Evolutionary conservation across 2,113 vertebrate species (phyloP).

Genomic region (Megalops atlanticus): DNA sequence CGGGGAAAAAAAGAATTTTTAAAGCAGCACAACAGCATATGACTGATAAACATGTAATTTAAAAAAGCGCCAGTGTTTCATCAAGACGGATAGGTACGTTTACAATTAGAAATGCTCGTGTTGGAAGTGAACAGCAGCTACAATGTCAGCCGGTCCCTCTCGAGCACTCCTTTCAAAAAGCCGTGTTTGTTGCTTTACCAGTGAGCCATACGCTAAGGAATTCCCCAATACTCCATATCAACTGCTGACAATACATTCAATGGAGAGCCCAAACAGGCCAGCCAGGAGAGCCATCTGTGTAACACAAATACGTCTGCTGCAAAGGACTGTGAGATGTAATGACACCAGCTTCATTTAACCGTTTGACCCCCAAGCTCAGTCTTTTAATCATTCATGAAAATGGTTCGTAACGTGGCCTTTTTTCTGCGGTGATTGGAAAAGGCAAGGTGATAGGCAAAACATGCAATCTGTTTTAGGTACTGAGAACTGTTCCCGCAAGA

Average conservation of each 20-base stretch:
- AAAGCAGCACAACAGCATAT: too few relatives aligned
- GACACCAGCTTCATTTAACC: too few relatives aligned
- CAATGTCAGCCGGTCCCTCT: neutral
- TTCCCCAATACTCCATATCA: slow-evolving; percentile 10
- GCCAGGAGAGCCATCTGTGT: neutral
- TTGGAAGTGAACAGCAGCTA: neutral
- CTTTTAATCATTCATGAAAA: too few relatives aligned
- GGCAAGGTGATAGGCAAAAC: too few relatives aligned
- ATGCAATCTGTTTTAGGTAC: too few relatives aligned
- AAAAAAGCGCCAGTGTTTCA: slow-evolving; percentile 40
- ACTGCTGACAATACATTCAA: neutral
- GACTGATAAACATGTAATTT: too few relatives aligned
- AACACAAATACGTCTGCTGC: neutral
- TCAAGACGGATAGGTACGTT: neutral
- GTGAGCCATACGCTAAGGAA: neutral
- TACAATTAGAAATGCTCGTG: neutral
- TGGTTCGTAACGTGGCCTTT: too few relatives aligned
- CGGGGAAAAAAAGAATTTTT: neutral
- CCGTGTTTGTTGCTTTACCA: slow-evolving; percentile 13
- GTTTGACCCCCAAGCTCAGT: too few relatives aligned
- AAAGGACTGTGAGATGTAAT: neutral
- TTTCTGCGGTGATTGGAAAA: too few relatives aligned
- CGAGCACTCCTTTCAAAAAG: neutral
- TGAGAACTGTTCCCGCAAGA: too few relatives aligned
- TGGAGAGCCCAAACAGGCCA: neutral